Evolutionary conservation across 1,140 invertebrate genomes (phyloP).

Genomic region (Drosophila navojoa): DNA sequence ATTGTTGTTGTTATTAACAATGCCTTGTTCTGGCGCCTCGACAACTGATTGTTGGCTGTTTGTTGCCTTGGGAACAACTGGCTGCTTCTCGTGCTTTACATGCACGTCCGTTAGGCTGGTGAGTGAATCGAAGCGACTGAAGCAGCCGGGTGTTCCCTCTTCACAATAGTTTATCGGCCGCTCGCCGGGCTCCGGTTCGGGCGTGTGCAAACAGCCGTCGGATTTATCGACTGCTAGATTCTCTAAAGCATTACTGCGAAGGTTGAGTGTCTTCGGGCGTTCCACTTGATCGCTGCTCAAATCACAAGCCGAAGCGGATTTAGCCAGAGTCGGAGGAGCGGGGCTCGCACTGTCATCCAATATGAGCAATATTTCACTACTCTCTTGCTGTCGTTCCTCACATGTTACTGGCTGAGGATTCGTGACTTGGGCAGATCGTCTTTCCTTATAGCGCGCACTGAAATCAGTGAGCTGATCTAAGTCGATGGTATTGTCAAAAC

Average conservation of each 20-base stretch:
- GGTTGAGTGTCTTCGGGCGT: conserved; percentile 79
- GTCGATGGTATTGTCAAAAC: conserved; percentile 90
- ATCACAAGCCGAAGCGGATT: conserved; percentile 54
- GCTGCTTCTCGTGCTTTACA: conserved; percentile 35
- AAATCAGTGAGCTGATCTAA: conserved; percentile 95
- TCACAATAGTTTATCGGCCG: conserved; percentile 92
- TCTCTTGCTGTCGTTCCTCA: conserved; percentile 14
- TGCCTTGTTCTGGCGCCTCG: conserved; percentile 82
- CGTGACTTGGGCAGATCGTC: conserved; percentile 39
- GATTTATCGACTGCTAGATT: conserved; percentile 35
- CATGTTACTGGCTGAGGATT: conserved; percentile 14
- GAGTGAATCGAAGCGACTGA: conserved; percentile 92
- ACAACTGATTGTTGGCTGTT: conserved; percentile 31
- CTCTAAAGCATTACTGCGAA: conserved; percentile 41
- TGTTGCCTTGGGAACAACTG: conserved; percentile 5
- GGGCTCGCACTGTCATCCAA: conserved; percentile 85
- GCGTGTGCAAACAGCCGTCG: conserved; percentile 86
- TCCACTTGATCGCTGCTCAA: conserved; percentile 56
- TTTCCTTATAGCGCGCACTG: conserved; percentile 92
- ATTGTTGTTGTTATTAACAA: conserved; percentile 15
- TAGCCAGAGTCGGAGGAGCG: conserved; percentile 28
- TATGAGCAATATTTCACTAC: conserved; percentile 68
- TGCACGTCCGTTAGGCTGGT: conserved; percentile 86
- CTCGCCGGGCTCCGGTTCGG: conserved; percentile 84
- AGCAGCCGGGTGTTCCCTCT: conserved; percentile 92